Percentiles rank a stretch among this genome's conserved stretches.
These are phyloP conservation scores for Exaiptasia diaphana DNA, from an alignment of 64 coral and sea anemone species.

Conservation along the genomic window DNA sequence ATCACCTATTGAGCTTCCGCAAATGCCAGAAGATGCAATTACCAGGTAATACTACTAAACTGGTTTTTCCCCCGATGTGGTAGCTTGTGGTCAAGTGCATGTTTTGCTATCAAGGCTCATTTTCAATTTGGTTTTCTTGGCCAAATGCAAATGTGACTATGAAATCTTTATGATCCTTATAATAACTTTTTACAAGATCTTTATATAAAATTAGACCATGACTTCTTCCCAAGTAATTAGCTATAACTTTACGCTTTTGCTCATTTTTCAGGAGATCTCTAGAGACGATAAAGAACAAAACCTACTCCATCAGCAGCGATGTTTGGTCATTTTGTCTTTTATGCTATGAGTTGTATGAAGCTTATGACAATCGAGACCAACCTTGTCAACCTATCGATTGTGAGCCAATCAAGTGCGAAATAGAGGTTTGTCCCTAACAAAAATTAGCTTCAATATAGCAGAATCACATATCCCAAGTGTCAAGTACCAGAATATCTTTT, in stretches of 20 bases:
- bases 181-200: too few species aligned
- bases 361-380: slow-evolving; percentile 6
- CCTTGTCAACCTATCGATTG: not conserved
- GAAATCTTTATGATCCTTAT: too few species aligned
- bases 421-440: not conserved
- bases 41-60: slow-evolving; percentile 39
- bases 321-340: slow-evolving; percentile 73
- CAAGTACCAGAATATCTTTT: too few species aligned
- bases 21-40: slow-evolving; percentile 32
- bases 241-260: too few species aligned
- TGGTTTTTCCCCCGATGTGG: not conserved
- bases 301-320: slow-evolving; percentile 56
- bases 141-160: too few species aligned
- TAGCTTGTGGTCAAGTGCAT: not conserved
- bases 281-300: slow-evolving; percentile 59
- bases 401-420: not conserved
- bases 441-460: too few species aligned
- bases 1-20: slow-evolving; percentile 1
- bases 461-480: too few species aligned
- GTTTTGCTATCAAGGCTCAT: too few species aligned
- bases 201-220: too few species aligned
- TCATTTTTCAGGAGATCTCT: slow-evolving; percentile 56
- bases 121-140: too few species aligned
- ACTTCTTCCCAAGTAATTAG: too few species aligned
- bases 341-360: slow-evolving; percentile 52